Percentiles rank a stretch among this genome's conserved stretches.
Evolutionary conservation across 2,888 invertebrate species (phyloP).

Genomic region (Laothoe populi): DNA sequence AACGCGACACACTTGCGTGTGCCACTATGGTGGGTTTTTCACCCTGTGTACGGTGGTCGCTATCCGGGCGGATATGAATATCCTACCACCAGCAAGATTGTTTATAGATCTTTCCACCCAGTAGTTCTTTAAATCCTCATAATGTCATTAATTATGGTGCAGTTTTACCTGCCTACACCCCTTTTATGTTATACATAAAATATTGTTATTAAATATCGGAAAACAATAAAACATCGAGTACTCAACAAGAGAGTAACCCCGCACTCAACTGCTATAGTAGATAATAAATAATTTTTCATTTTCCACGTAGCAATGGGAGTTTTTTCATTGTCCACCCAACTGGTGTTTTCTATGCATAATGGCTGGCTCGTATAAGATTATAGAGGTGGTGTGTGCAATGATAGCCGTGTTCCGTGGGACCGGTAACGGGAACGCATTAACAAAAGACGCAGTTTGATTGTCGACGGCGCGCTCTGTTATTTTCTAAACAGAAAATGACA

Average conservation of each 20-base stretch:
- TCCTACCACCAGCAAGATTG: too few relatives aligned
- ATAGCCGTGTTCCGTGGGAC: slow-evolving; percentile 70
- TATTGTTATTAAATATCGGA: background rate
- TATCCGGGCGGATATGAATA: too few relatives aligned
- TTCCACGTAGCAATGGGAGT: slow-evolving; percentile 68
- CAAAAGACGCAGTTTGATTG: slow-evolving; percentile 66
- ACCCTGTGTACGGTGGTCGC: too few relatives aligned
- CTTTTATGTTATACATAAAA: too few relatives aligned
- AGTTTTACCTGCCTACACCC: too few relatives aligned
- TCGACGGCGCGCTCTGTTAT: slow-evolving; percentile 51
- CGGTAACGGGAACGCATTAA: slow-evolving; percentile 66
- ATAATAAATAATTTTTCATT: slow-evolving; percentile 62
- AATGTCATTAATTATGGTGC: too few relatives aligned
- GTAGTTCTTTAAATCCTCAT: too few relatives aligned
- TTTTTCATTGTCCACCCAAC: slow-evolving; percentile 70
- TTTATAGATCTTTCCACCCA: too few relatives aligned
- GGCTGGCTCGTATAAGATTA: slow-evolving; percentile 63
- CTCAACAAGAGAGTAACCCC: background rate
- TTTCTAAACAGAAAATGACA: slow-evolving; percentile 64
- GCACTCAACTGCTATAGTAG: background rate
- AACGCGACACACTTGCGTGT: too few relatives aligned
- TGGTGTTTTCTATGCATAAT: slow-evolving; percentile 75
- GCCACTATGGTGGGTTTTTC: too few relatives aligned
- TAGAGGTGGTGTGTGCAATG: slow-evolving; percentile 61
- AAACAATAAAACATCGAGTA: background rate